These are phyloP conservation scores for Laspeyria flexula DNA, from an alignment of 2,888 invertebrate species.

Conservation along the genomic window DNA sequence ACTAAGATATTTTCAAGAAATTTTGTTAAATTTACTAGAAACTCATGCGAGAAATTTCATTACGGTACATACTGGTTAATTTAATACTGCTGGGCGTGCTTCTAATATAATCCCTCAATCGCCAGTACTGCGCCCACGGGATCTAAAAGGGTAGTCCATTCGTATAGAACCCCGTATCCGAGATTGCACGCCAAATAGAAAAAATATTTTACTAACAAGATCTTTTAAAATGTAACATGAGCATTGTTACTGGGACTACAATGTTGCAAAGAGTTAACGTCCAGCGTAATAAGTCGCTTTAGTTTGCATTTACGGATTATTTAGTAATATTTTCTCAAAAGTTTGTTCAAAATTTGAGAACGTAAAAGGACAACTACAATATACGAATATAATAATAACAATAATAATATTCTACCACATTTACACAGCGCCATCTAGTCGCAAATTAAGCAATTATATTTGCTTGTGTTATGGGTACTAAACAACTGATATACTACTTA, in stretches of 20 bases:
- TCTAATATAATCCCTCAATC: slow-evolving; percentile 17
- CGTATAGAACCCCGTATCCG: not conserved
- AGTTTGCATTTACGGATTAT: not conserved
- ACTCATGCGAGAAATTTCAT: slow-evolving; percentile 17
- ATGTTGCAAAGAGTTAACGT: not conserved
- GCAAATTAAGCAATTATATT: no score
- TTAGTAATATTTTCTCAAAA: not conserved
- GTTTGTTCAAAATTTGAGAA: not conserved
- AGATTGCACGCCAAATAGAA: slow-evolving; percentile 7
- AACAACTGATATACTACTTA: no score
- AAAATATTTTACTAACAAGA: slow-evolving; percentile 16
- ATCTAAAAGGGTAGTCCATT: slow-evolving; percentile 5
- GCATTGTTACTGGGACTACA: not conserved
- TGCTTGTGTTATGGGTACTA: no score
- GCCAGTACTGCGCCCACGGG: slow-evolving; percentile 10
- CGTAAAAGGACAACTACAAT: not conserved
- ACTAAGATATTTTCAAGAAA: no score
- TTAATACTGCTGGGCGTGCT: slow-evolving; percentile 6
- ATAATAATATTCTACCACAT: no score
- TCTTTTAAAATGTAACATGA: slow-evolving; percentile 4
- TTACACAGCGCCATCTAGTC: no score
- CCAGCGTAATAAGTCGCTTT: not conserved
- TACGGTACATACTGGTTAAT: slow-evolving; percentile 8
- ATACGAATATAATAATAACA: not conserved
- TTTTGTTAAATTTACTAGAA: no score